Evolutionary conservation across 2,888 invertebrate species (phyloP), one percentile per base, ranked within the genome.

Genomic region (Polydrusus tereticollis): DNA sequence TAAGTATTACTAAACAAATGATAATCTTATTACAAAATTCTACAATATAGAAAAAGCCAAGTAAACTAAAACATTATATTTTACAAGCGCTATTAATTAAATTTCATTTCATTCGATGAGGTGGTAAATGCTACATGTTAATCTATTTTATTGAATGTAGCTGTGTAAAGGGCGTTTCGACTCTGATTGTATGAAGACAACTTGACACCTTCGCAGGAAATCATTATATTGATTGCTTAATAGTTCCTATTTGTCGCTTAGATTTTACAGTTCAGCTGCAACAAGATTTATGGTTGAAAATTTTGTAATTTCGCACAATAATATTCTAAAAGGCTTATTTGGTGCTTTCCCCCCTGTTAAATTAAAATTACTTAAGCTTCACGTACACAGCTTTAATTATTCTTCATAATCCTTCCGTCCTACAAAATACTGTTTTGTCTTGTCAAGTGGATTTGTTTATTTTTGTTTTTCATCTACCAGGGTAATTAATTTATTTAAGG

Each of bases 201-300:
- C 23, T 12, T 55, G 64, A 52, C 64, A 64, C 41, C 26, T 58
- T 38, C 12, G 33, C 29, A 50, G 64, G 52, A 66, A 66, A 66
- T 58, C 58, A 66, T 66, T 66, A 33, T 57, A 58, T 57, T 33
- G 57, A 66, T 66, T 66, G 47, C 66, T 47, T 66, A 66, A 58
- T 66, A 47, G 47, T 66, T 8, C 58, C 65, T 66, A 66, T 66
- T 66, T 66, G 65, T 66, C 65, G 26, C 65, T 14, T 36, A 65
- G 41, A 65, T 65, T 65, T 57, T 16, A 58, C 58, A 23, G 26
- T 21, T 58, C 33, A 66, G 20, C 14, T 57, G 33, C 33, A 58
- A 29, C 29, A 18, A 66, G 47, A 66, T 66, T 58, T 45, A 66
- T 66, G 20, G 57, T 2, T 36, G 45, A 21, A 16, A 41, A 43